Evolutionary conservation across 2,797 vertebrate genomes (phyloP), one percentile per base, ranked within the genome.

Genomic region (Sparus aurata): DNA sequence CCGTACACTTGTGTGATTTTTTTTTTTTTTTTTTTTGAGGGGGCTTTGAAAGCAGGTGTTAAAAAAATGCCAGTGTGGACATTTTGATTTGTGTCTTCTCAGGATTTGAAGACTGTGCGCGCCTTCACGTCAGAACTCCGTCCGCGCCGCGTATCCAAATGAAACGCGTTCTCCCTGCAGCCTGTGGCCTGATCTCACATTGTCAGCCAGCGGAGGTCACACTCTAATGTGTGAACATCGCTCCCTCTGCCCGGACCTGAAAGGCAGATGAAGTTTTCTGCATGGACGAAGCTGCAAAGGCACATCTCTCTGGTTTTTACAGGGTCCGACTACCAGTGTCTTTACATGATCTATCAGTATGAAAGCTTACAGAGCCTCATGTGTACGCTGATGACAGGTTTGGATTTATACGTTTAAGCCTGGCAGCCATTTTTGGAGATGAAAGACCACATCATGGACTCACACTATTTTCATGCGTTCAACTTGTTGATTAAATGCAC

Each of bases 151-250:
- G 53, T 55, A 81, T 63, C 43, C 70, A 54, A 83, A 86, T 30
- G 80, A 82, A 75, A 85, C 82, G 82, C 64, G 22, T 79, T 80
- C 65, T 60, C 69, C 58, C 70, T 27, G 67, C 85, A 82, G 85
- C 82, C 86, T 43, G 76, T 83, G 79, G 82, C 87, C 87, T 50
- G 1, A 74, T 90, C 88, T 88, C 90, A 90, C 89, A 73, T 89
- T 92, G 90, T 91, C 92, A 88, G 23, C 78, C 77, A 68, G 73
- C n/a, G 65, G 87, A 91, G 87, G 90, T 92, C 87, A 89, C 65
- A 57, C 77, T 79, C 78, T 91, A 92, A 93, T 93, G 92, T 91
- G 91, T 68, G 90, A 93, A 91, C 85, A 86, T 75, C 47, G 34
- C 50, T 61, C 77, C 17, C 60, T 73, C 57, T 63, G 62, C 46